These are phyloP conservation scores for Rhodeus uyekii DNA, from an alignment of 2,797 vertebrate species.

Conservation along the genomic window DNA sequence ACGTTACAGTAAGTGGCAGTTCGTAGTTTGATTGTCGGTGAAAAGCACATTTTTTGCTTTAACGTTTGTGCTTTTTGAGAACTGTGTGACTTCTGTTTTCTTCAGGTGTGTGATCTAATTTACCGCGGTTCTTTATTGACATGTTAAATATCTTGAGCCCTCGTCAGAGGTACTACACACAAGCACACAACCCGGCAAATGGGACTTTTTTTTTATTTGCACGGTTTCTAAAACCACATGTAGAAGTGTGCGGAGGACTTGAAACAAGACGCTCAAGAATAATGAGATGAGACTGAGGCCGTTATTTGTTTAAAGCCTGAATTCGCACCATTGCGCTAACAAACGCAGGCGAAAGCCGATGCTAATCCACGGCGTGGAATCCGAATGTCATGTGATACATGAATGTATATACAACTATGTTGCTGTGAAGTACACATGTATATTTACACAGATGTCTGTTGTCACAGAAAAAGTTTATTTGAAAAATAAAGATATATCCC, in stretches of 20 bases:
- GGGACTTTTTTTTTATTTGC: background rate
- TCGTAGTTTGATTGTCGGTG: background rate
- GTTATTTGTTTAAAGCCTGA: background rate
- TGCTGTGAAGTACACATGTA: slow-evolving; percentile 65
- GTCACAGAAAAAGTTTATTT: slow-evolving; percentile 96
- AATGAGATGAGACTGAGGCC: background rate
- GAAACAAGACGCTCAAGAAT: background rate
- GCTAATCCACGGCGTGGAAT: background rate
- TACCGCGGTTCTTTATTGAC: slow-evolving; percentile 19
- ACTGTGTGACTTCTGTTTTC: background rate
- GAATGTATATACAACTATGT: slow-evolving; percentile 66
- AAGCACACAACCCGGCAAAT: slow-evolving; percentile 5
- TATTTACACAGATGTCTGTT: slow-evolving; percentile 63
- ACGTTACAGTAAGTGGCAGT: background rate
- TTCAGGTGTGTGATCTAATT: slow-evolving; percentile 8
- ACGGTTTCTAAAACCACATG: slow-evolving; percentile 5
- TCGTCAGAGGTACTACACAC: background rate
- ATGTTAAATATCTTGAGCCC: background rate
- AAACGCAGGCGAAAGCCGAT: background rate
- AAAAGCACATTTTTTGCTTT: slow-evolving; percentile 17
- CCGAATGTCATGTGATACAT: slow-evolving; percentile 43
- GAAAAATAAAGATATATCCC: slow-evolving; percentile 98
- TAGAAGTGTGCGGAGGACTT: background rate
- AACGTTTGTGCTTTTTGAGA: slow-evolving; percentile 9
- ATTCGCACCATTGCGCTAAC: background rate